These are phyloP conservation scores for Sorex araneus DNA, from an alignment of 2,113 vertebrate species.

Conservation along the genomic window DNA sequence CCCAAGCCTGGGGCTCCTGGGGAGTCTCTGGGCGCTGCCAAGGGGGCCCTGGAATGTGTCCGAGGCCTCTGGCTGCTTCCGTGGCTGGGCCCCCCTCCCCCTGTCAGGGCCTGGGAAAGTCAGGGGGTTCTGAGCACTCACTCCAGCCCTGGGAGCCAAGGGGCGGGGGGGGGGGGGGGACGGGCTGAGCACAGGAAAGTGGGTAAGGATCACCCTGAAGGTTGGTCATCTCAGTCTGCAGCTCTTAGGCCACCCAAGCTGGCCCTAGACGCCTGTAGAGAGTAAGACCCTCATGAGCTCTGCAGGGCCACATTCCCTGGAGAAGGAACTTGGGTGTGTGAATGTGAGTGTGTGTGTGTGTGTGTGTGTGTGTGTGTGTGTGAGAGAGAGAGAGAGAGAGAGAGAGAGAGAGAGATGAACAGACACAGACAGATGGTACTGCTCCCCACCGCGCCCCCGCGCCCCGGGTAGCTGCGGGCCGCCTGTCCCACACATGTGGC, in stretches of 20 bases:
- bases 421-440: conserved; percentile 81
- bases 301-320: neutral
- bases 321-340: neutral
- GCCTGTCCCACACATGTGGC: conserved; percentile 80
- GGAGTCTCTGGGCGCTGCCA: conserved; percentile 76
- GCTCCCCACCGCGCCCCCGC: neutral
- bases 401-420: conserved; percentile 32
- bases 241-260: neutral
- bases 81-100: neutral
- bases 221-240: neutral
- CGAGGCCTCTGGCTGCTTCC: conserved; percentile 57
- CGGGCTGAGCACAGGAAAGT: neutral
- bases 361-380: neutral
- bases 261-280: neutral
- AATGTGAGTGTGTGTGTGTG: too few relatives aligned
- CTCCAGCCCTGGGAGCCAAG: neutral
- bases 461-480: conserved; percentile 58
- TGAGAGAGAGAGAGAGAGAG: neutral
- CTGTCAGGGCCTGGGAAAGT: conserved; percentile 69
- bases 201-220: neutral
- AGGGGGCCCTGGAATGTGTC: conserved; percentile 78
- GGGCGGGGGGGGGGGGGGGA: too few relatives aligned
- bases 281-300: neutral
- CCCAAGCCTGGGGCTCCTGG: conserved; percentile 38
- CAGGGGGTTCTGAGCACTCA: neutral